Base-by-base conservation (phyloP, 92 coral and sea anemone genomes). In the Bergia puertoricense region DNA sequence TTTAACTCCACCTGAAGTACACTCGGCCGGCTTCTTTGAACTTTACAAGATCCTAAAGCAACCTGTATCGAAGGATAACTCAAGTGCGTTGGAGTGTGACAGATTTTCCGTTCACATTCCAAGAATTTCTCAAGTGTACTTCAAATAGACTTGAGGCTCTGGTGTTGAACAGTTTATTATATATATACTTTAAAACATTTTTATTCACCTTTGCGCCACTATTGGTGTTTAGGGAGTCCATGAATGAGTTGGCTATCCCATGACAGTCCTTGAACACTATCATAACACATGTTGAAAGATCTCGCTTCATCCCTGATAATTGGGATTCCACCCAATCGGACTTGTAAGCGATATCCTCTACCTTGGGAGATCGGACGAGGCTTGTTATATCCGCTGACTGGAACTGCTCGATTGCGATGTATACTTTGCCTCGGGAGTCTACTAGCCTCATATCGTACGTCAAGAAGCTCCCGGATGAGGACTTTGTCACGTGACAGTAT, bases 401-500 rank as follows among this genome's bases (percentile, higher is more conserved):
- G 36, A 90, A 90, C 42, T 86, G 86, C 40, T 92, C 91, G 22
- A 92, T 80, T 40, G 76, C 30, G 87, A 92, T 48, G 45, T 90
- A 81, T 38, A 79, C 66, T 81, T 74, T 88, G 22, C 88, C 94
- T 54, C 81, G 78, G 30, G 80, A 72, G 76, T 92, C 89, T 68
- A 90, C 85, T 43, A 92, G 85, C 38, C 57, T 88, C 42, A 92
- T 92, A 66, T 87, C 81, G 77, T 87, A 92, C 81, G 83, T 87
- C 51, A 68, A 38, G 76, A 66, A 82, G 37, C 85, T 84, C n/a
- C 83, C 93, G 6, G 41, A 73, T 3, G 77, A 38, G 23, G 76
- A 67, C 73, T 86, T 90, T 15, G 92, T 75, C 30, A 81, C 90
- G 77, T 92, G 84, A 68, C 89, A 90, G 69, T 66, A 90, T 37